Conservation (phyloP, 1,140 invertebrate genomes). For the Radopholus similis region DNA sequence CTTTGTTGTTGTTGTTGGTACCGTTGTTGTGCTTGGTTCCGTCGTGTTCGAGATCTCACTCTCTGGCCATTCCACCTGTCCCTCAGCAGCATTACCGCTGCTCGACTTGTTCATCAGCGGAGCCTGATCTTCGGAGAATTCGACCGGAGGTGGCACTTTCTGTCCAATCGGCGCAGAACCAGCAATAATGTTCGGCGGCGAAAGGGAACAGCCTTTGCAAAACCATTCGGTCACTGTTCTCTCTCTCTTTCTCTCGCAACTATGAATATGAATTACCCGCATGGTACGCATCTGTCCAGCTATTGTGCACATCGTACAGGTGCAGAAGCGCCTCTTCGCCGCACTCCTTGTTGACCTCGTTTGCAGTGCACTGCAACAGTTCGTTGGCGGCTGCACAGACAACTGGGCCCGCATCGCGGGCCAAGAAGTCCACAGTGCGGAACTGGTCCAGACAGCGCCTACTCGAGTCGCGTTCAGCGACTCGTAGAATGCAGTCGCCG, state of each 20-base stretch:
- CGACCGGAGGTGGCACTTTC: too few species aligned
- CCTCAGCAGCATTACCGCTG: too few species aligned
- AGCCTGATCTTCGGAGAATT: too few species aligned
- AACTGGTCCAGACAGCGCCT: slow-evolving; percentile 39
- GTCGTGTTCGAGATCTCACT: too few species aligned
- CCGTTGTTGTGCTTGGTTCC: too few species aligned
- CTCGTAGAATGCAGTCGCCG: slow-evolving; percentile 40
- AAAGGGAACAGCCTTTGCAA: not conserved
- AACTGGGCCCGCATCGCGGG: slow-evolving; percentile 27
- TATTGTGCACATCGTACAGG: slow-evolving; percentile 51
- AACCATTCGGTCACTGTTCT: not conserved
- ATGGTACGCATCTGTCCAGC: slow-evolving; percentile 34
- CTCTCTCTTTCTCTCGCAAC: not conserved
- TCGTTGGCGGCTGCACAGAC: slow-evolving; percentile 43
- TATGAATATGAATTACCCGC: not conserved
- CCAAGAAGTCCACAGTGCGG: slow-evolving; percentile 41
- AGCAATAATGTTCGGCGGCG: too few species aligned
- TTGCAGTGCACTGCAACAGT: slow-evolving; percentile 40
- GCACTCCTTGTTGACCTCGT: slow-evolving; percentile 26
- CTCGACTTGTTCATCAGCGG: too few species aligned
- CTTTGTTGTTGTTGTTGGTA: too few species aligned
- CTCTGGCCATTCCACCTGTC: too few species aligned
- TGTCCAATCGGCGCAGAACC: too few species aligned
- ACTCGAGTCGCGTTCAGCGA: slow-evolving; percentile 31
- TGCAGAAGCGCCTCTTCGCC: slow-evolving; percentile 55